Base-by-base conservation (phyloP, 2,888 invertebrate genomes). In the Rhopalosiphum nymphaeae region DNA sequence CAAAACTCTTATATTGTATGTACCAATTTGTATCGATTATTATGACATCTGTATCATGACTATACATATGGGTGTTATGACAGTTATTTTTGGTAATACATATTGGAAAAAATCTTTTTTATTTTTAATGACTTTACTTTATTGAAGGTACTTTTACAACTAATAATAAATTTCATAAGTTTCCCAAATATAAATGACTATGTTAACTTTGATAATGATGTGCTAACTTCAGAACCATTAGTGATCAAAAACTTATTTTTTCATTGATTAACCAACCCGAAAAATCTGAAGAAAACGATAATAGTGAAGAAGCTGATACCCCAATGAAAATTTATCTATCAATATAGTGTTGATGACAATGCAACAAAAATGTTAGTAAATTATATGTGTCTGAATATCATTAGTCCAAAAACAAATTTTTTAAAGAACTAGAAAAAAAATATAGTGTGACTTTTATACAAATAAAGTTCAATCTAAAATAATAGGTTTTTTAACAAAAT, bases 201-300 rank as follows among this genome's bases (percentile, higher is more conserved):
- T 89, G 56, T 56, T 56, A 89, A 89, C 21, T 89, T 89, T 89
- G 88, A 92, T 46, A 67, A 88, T 87, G 92, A 92, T 92, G 67
- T 91, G n/a, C 36, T 85, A 85, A 91, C 85, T 85, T 91, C 85
- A 91, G 85, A 91, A 61, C 25, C 89, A 89, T 44, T 56, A 89
- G 36, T 56, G 57, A 89, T 49, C 49, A 49, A 53, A 53, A 88
- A 88, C 2, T 53, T 88, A 88, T 88, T 88, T 88, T n/a, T 49
- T 89, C 89, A 42, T 36, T 89, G 56, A 89, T 42, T 56, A 57
- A 89, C 42, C 53, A 89, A 89, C 56, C 89, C 57, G 21, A 56
- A 57, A 57, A 89, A 89, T n/a, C 29, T 3, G 46, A 46, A 29
- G 46, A 86, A 46, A 29, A 86, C 26, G 56, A 56, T 21, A 42